Conservation (phyloP, 2,888 invertebrate genomes). For the Aelia acuminata region DNA sequence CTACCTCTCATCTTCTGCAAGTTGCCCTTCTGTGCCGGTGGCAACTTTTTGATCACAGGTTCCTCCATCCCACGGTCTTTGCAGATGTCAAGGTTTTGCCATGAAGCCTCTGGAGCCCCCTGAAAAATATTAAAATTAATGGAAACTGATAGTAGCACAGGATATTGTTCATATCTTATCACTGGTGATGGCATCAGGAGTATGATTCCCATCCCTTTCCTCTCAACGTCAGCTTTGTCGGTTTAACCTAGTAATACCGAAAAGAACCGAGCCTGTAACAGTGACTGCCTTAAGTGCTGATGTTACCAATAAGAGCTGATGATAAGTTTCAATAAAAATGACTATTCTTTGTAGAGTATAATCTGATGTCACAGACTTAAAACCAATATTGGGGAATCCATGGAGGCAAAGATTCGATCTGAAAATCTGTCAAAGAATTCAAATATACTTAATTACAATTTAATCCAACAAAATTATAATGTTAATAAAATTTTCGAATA, state of each 20-base stretch:
- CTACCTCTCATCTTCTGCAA: slow-evolving; percentile 17
- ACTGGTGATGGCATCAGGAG: neutral
- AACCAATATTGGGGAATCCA: no score
- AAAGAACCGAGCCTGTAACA: neutral
- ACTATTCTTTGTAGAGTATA: neutral
- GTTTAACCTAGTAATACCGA: neutral
- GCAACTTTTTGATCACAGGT: neutral
- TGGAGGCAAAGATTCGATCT: no score
- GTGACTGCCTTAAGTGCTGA: neutral
- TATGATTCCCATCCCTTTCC: neutral
- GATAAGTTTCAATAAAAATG: neutral
- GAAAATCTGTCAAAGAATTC: no score
- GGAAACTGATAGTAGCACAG: neutral
- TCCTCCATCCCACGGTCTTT: slow-evolving; percentile 37
- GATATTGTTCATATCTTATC: neutral
- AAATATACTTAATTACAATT: neutral
- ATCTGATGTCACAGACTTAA: neutral
- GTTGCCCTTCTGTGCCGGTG: neutral
- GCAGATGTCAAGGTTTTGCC: slow-evolving; percentile 34
- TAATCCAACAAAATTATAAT: neutral
- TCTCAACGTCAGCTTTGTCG: neutral
- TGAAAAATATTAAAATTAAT: neutral
- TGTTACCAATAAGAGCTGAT: neutral
- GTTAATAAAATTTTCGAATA: neutral
- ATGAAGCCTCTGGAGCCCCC: slow-evolving; percentile 53